These are phyloP conservation scores for Charaxes varanes DNA, from an alignment of 1,140 invertebrate species.

Conservation along the genomic window DNA sequence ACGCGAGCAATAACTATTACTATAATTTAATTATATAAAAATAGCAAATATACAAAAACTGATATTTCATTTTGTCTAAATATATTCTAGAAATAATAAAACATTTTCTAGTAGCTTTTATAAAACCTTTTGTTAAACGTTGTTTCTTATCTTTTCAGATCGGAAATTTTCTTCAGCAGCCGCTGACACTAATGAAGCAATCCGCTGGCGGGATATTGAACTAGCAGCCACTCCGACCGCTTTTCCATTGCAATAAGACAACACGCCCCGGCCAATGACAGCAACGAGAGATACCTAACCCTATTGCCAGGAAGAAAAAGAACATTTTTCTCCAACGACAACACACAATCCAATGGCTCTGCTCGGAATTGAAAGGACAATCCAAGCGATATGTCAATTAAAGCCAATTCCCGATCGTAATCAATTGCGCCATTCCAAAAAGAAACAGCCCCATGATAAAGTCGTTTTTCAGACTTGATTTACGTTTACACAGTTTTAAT, in stretches of 20 bases:
- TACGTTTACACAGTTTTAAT: conserved; percentile 13
- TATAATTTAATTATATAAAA: too few relatives aligned
- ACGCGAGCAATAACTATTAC: too few relatives aligned
- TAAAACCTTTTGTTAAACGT: conserved; percentile 7
- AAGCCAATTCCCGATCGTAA: conserved; percentile 46
- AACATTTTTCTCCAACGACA: conserved; percentile 25
- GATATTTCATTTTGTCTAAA: neutral
- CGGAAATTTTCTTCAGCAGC: conserved; percentile 49
- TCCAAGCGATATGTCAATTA: conserved; percentile 64
- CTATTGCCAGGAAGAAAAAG: conserved; percentile 32
- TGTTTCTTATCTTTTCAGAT: conserved; percentile 61
- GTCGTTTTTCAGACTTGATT: conserved; percentile 60
- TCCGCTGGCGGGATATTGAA: conserved; percentile 64
- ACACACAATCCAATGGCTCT: conserved; percentile 57
- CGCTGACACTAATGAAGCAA: conserved; percentile 66
- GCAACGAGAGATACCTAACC: conserved; percentile 37
- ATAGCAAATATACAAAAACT: neutral
- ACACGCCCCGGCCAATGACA: conserved; percentile 31
- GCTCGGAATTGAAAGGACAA: conserved; percentile 46
- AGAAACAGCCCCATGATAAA: conserved; percentile 48
- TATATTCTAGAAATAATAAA: neutral
- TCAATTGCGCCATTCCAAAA: conserved; percentile 43
- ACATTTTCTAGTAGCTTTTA: neutral
- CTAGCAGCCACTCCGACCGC: conserved; percentile 48
- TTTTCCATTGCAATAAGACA: conserved; percentile 57